Percentiles rank a stretch among this genome's conserved stretches.
These are phyloP conservation scores for Sinodicranocentrus sp. DNA, from an alignment of 2,888 invertebrate species.

Conservation along the genomic window DNA sequence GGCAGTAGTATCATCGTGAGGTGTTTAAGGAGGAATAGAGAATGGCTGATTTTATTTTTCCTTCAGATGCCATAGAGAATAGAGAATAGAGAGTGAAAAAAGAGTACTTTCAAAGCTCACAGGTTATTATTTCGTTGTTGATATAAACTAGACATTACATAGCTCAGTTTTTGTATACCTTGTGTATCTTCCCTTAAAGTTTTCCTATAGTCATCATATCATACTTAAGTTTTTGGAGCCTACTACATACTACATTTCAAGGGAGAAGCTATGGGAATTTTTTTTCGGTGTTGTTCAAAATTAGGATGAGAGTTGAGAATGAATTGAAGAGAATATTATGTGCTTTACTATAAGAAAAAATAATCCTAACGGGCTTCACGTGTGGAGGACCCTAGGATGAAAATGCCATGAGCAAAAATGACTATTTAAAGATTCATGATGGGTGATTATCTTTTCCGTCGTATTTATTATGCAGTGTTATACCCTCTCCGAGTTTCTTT, in stretches of 20 bases:
- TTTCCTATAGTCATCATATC: neutral
- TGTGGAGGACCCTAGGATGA: conserved; percentile 5
- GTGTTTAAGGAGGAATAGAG: conserved; percentile 8
- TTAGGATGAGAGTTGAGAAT: too few species aligned
- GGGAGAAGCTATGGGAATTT: too few species aligned
- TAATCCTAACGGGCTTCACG: neutral
- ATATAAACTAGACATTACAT: neutral
- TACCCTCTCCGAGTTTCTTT: neutral
- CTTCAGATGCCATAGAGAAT: too few species aligned
- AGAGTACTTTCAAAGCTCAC: conserved; percentile 13
- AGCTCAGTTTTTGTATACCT: neutral
- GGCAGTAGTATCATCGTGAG: conserved; percentile 9
- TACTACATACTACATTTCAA: too few species aligned
- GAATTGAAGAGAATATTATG: too few species aligned
- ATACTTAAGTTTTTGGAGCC: too few species aligned
- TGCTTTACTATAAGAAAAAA: too few species aligned
- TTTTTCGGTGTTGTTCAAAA: too few species aligned
- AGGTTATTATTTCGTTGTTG: conserved; percentile 21
- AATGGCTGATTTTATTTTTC: too few species aligned
- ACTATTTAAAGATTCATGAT: conserved; percentile 62
- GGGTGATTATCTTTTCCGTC: conserved; percentile 48
- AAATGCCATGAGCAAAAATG: conserved; percentile 45
- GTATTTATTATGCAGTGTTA: conserved; percentile 1
- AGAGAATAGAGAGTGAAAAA: neutral
- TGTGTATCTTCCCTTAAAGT: neutral